Conservation (phyloP, 2,797 vertebrate species). For the Eulemur coronatus region DNA sequence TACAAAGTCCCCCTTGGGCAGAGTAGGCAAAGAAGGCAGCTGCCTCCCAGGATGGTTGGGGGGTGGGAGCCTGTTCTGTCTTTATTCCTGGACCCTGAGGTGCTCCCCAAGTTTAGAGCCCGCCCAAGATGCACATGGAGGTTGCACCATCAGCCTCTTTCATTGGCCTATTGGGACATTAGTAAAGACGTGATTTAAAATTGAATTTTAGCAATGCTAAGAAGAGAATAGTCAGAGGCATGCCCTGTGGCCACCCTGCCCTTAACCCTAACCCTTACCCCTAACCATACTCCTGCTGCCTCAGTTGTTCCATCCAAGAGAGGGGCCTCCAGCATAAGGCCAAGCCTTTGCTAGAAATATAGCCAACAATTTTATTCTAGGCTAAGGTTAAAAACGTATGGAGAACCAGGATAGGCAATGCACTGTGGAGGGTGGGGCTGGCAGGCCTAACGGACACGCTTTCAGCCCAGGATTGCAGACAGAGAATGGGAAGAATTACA, state of each 20-base stretch:
- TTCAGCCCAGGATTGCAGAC: background rate
- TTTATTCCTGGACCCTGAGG: background rate
- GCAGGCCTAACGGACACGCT: background rate
- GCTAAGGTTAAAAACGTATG: background rate
- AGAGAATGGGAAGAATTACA: background rate
- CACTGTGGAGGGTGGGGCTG: background rate
- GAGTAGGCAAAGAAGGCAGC: background rate
- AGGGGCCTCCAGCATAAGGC: background rate
- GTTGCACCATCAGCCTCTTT: background rate
- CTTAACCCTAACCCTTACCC: too few relatives aligned
- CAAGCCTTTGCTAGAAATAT: background rate
- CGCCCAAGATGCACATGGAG: background rate
- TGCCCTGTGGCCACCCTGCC: background rate
- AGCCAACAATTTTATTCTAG: background rate
- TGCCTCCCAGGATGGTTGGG: background rate
- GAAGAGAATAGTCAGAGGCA: background rate
- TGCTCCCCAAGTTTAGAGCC: background rate
- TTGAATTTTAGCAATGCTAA: background rate
- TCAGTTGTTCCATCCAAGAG: background rate
- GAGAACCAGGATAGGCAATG: background rate
- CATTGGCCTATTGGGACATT: background rate
- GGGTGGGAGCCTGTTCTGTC: background rate
- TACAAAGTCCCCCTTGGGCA: background rate
- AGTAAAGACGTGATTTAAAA: background rate
- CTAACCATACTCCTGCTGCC: background rate